Percentiles rank a stretch among this genome's conserved stretches.
These are phyloP conservation scores for Varecia variegata DNA, from an alignment of 2,797 vertebrate genomes.

Conservation along the genomic window DNA sequence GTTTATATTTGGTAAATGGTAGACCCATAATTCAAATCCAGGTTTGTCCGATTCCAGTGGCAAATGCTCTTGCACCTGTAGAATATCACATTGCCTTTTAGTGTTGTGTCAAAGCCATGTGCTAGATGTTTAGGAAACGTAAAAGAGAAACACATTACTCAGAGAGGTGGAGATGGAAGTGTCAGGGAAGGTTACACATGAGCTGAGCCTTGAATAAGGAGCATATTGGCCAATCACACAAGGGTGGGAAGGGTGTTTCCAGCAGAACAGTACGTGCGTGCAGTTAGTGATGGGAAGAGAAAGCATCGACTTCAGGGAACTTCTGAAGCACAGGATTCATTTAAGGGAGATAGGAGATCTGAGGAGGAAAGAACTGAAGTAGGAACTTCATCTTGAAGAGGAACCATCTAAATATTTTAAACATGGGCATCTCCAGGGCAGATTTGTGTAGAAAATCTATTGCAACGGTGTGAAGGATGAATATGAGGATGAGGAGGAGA, in stretches of 20 bases:
- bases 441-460: not conserved
- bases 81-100: not conserved
- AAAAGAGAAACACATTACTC: not conserved
- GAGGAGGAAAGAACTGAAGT: accelerated
- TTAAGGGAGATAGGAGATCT: not conserved
- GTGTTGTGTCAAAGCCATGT: not conserved
- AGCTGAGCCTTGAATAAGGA: not conserved
- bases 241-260: not conserved
- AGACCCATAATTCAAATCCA: not conserved
- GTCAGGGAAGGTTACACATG: not conserved
- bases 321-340: not conserved
- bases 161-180: not conserved
- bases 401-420: not conserved
- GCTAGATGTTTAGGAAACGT: not conserved
- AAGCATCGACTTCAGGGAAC: not conserved
- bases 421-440: not conserved
- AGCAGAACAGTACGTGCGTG: not conserved
- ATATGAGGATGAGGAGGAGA: not conserved
- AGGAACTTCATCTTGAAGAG: not conserved
- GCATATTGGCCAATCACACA: not conserved
- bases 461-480: not conserved
- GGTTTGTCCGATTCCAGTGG: not conserved
- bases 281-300: not conserved
- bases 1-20: not conserved
- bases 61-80: not conserved